These are phyloP conservation scores for Yponomeuta sedellus DNA, from an alignment of 2,888 invertebrate genomes.

Conservation along the genomic window DNA sequence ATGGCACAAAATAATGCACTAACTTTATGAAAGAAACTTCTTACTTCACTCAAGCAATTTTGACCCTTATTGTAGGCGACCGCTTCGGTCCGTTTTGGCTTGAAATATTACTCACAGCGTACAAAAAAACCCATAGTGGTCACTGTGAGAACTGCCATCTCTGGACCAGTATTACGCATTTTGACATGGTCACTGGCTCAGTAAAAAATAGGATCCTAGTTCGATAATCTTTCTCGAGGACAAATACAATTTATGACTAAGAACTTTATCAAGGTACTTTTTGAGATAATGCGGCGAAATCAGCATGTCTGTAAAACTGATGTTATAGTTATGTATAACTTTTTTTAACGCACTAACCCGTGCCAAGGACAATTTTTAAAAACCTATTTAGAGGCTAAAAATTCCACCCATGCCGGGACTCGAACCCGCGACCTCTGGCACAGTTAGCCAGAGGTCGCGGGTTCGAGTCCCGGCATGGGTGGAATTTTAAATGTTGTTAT, in stretches of 20 bases:
- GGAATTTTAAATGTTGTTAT: too few relatives aligned
- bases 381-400: too few relatives aligned
- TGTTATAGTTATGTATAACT: too few relatives aligned
- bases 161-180: neutral
- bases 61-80: neutral
- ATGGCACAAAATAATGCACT: neutral
- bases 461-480: too few relatives aligned
- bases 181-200: neutral
- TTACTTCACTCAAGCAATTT: neutral
- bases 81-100: neutral
- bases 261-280: neutral
- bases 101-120: neutral
- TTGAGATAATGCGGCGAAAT: neutral
- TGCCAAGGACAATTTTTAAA: too few relatives aligned
- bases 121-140: neutral
- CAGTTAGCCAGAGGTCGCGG: too few relatives aligned
- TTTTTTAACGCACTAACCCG: too few relatives aligned
- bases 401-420: too few relatives aligned
- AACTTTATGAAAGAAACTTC: constrained; percentile 4
- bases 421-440: too few relatives aligned
- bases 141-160: neutral
- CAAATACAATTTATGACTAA: neutral
- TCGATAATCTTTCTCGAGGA: neutral
- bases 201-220: neutral
- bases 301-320: too few relatives aligned